Evolutionary conservation across 2,888 invertebrate genomes (phyloP), one percentile per base, ranked within the genome.

Genomic region (Drosophila buzzatii): DNA sequence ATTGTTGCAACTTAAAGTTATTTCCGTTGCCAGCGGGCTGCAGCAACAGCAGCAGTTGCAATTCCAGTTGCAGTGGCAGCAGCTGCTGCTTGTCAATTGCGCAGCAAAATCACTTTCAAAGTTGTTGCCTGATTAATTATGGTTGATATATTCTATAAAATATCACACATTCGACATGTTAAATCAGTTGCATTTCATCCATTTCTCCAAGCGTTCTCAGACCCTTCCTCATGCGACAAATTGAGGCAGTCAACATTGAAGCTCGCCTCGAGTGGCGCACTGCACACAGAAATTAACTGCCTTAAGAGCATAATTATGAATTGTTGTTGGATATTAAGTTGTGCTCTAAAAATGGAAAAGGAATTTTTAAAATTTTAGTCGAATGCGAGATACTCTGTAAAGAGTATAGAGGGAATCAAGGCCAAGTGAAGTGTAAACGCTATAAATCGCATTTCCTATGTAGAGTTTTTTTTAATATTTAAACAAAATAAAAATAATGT

Each of bases 1-100:
- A 86, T 86, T 82, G 80, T 66, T 70, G 61, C 77, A 79, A 62
- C 64, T 86, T 84, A 72, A 84, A 86, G 85, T 86, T 84, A 60
- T 64, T 74, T 70, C 58, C 59, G 47, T 57, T 51, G 56, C 44
- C 45, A 45, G 23, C 23, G 23, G 23, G 23, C 23, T 23, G 23
- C 23, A 23, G 18, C 63, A 35, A 70, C 39, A 66, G 59, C 85
- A 81, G 74, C 77, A 33, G n/a, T 14, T 3, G 37, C 37, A 23
- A 35, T 60, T 41, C 72, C 41, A 66, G 56, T 18, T 8, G 37
- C 53, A 55, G 27, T 59, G 20, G 78, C 44, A 67, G 55, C 85
- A 82, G 80, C 77, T 85, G 80, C 77, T 82, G 85, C 45, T 80
- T 73, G 69, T 71, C 78, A 78, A 75, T 78, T 62, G 75, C 20